Conservation (phyloP, 2,888 invertebrate genomes). For the Cerastis leucographa region DNA sequence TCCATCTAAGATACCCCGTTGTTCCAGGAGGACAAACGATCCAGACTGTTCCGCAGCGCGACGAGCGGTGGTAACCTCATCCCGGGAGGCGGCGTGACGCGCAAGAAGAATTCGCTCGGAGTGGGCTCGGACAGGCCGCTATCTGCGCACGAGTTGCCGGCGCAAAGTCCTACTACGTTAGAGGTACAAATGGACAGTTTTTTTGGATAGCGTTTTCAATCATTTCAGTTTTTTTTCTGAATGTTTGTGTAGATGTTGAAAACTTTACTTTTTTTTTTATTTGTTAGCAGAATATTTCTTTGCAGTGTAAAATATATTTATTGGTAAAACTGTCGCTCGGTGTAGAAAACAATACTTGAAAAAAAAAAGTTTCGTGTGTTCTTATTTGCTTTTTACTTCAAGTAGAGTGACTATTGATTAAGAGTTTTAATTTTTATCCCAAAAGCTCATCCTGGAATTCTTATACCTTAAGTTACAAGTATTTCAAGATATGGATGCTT, state of each 20-base stretch:
- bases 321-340: no score
- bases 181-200: conserved; percentile 75
- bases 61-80: conserved; percentile 89
- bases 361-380: neutral
- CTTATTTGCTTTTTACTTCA: neutral
- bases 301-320: no score
- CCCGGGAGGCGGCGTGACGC: conserved; percentile 78
- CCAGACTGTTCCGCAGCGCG: conserved; percentile 92
- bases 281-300: no score
- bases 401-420: neutral
- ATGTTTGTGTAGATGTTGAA: neutral
- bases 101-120: conserved; percentile 88
- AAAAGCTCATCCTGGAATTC: neutral
- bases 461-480: neutral
- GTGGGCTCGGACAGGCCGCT: conserved; percentile 82
- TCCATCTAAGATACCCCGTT: neutral
- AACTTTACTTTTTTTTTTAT: neutral
- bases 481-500: neutral
- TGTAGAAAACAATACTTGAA: neutral
- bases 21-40: conserved; percentile 89
- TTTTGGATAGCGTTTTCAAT: neutral
- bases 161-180: conserved; percentile 86
- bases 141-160: conserved; percentile 86
- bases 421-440: neutral
- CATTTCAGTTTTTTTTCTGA: neutral